Base-by-base conservation (phyloP, 2,888 invertebrate species). In the Erebia epiphron region DNA sequence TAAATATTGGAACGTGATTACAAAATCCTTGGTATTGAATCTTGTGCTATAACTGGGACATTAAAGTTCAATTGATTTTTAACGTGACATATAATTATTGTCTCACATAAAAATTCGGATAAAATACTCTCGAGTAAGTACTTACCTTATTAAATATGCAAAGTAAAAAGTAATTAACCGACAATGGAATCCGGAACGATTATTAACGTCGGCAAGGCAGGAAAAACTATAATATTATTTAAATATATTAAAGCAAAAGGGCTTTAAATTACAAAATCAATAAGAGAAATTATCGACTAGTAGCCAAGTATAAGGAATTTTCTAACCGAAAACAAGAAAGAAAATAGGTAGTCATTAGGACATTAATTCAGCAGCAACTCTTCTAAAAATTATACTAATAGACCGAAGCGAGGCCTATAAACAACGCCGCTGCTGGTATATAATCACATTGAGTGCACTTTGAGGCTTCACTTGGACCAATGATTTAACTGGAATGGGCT, bases 391-490 rank as follows among this genome's bases (percentile, higher is more conserved):
- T 62, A 46, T 62, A 62, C 62, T 49, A 62, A 21, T 49, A 49
- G 62, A 61, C 18, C 26, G 49, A 18, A 49, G 62, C 21, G 49
- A 18, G 62, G 62, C 21, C 62, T 62, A 57, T 72, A 69, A 72
- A 66, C 66, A 63, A 35, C 61, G 61, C 16, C 68, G 63, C 68
- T 69, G 74, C 74, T 73, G 63, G 66, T 68, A 71, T 68, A 75
- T 75, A 74, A 75, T 75, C 72, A 75, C 71, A 68, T 67, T 68
- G 68, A 69, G 54, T 63, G 75, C 69, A 67, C 69, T 68, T 72
- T 68, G 66, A 65, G 54, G 56, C 65, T 43, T 63, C 58, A 67
- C 73, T 71, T 58, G 63, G 60, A 21, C 66, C 66, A 56, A 69
- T 69, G 71, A 70, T 73, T 68, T 61, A 68, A 68, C 56, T 65